Evolutionary conservation across 2,888 invertebrate genomes (phyloP).

Genomic region (Aspidiotus rigidus): DNA sequence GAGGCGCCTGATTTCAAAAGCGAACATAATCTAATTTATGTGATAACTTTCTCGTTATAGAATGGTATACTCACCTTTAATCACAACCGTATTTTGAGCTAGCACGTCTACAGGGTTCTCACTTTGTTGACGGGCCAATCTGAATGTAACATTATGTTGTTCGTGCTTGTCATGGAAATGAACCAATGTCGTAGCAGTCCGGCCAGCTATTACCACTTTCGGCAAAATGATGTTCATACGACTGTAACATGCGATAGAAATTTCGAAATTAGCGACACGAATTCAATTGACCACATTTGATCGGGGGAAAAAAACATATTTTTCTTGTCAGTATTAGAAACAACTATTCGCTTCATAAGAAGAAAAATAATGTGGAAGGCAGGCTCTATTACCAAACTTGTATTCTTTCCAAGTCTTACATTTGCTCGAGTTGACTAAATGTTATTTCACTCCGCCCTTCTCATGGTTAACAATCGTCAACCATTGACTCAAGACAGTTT

Average conservation of each 20-base stretch:
- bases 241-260: slow-evolving; percentile 44
- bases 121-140: slow-evolving; percentile 5
- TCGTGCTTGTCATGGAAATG: slow-evolving; percentile 19
- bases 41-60: background rate
- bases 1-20: background rate
- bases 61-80: slow-evolving; percentile 22
- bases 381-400: no score
- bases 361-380: no score
- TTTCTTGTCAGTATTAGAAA: no score
- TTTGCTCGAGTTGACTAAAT: no score
- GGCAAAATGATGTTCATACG: slow-evolving; percentile 59
- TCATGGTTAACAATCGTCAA: no score
- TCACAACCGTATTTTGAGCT: slow-evolving; percentile 28
- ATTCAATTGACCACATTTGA: background rate
- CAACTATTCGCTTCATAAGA: no score
- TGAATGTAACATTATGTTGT: slow-evolving; percentile 21
- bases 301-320: background rate
- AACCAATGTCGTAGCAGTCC: slow-evolving; percentile 56
- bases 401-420: no score
- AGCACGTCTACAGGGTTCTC: slow-evolving; percentile 12
- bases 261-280: slow-evolving; percentile 3
- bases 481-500: no score
- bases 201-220: slow-evolving; percentile 56
- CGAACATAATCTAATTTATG: background rate
- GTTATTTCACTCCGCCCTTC: no score